phyloP scores from a whole-genome alignment of 2,113 vertebrate species.

The Eleginops maclovinus region DNA sequence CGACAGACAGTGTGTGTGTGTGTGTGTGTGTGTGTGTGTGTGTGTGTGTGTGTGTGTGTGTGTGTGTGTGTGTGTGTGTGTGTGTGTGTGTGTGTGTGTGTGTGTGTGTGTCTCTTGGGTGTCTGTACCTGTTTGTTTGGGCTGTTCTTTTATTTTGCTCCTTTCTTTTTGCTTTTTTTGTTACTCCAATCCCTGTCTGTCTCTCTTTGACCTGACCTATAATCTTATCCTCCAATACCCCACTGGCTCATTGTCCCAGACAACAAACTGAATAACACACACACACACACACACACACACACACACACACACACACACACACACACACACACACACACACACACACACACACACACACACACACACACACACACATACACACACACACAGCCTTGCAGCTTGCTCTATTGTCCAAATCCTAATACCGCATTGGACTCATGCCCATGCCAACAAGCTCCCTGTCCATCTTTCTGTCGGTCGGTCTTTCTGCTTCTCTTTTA shows the following conservation, averaged over 20 bases:
- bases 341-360: conserved; percentile 27
- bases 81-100: too few relatives aligned
- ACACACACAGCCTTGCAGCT: conserved; percentile 53
- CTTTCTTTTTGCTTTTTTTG: neutral
- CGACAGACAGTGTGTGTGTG: conserved; percentile 31
- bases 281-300: neutral
- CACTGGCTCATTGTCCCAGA: conserved; percentile 66
- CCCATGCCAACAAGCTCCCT: conserved; percentile 65
- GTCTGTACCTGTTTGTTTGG: conserved; percentile 49
- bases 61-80: conserved; percentile 4
- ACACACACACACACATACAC: conserved; percentile 37
- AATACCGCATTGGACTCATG: conserved; percentile 59
- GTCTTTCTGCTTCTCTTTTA: conserved; percentile 23
- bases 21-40: conserved; percentile 4
- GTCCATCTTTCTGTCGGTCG: conserved; percentile 42
- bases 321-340: conserved; percentile 35
- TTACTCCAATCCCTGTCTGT: conserved; percentile 29
- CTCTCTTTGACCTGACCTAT: conserved; percentile 59
- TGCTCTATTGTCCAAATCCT: conserved; percentile 68
- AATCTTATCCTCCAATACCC: conserved; percentile 62
- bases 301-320: conserved; percentile 11
- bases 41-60: neutral
- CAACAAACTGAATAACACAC: conserved; percentile 49
- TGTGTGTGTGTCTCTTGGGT: neutral
- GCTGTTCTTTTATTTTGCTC: conserved; percentile 31